Percentiles rank a stretch among this genome's conserved stretches.
Conservation (phyloP, 1,140 invertebrate genomes). For the Samia ricini region DNA sequence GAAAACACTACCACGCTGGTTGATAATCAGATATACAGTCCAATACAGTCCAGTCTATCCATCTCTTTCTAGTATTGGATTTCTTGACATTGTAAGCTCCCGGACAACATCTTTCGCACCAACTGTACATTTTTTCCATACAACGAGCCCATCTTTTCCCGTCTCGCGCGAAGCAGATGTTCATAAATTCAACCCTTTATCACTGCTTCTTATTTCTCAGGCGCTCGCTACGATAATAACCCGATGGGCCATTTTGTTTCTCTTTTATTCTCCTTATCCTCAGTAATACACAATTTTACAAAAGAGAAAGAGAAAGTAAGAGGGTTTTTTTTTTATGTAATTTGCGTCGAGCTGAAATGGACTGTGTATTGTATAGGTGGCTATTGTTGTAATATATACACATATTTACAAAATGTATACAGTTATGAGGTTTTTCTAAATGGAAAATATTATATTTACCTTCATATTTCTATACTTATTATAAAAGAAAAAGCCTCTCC, state of each 20-base stretch:
- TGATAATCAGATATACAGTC: background rate
- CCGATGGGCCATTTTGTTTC: slow-evolving; percentile 39
- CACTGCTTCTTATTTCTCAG: slow-evolving; percentile 36
- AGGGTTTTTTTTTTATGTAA: background rate
- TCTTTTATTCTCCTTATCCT: slow-evolving; percentile 25
- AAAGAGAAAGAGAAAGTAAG: too few species aligned
- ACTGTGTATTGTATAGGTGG: background rate
- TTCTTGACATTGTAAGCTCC: background rate
- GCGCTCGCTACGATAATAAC: slow-evolving; percentile 40
- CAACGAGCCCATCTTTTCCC: slow-evolving; percentile 27
- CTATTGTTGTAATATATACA: background rate
- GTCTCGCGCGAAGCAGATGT: slow-evolving; percentile 33
- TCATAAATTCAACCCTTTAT: slow-evolving; percentile 56
- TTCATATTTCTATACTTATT: too few species aligned
- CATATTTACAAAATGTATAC: background rate
- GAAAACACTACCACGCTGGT: background rate
- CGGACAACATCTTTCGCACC: background rate
- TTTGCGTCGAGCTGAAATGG: background rate
- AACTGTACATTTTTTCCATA: slow-evolving; percentile 20
- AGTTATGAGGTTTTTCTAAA: background rate
- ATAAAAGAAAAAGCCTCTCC: too few species aligned
- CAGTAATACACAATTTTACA: background rate
- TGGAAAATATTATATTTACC: background rate
- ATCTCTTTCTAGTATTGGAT: background rate
- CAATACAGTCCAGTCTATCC: too few species aligned